phyloP scores from a whole-genome alignment of 1,140 invertebrate species.

The Coelopa frigida region DNA sequence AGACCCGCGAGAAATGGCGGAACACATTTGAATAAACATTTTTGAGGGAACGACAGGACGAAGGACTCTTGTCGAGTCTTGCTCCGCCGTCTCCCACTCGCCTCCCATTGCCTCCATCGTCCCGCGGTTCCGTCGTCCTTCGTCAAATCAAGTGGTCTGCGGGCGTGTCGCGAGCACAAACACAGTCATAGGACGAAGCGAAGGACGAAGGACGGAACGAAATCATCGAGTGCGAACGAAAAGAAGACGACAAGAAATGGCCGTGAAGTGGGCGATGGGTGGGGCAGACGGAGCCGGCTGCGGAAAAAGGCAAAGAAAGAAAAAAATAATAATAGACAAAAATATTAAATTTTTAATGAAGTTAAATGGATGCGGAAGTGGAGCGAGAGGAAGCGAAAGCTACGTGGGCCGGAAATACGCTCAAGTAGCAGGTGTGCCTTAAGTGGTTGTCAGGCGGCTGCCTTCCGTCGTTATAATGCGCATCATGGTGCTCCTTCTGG shows the following conservation, averaged over 20 bases:
- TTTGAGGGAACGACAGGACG: no score
- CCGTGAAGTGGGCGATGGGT: neutral
- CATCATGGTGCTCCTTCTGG: no score
- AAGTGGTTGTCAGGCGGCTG: constrained; percentile 16
- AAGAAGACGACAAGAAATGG: neutral
- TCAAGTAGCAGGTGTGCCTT: constrained; percentile 15
- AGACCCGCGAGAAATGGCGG: no score
- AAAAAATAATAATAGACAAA: constrained; percentile 8
- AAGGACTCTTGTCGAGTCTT: no score
- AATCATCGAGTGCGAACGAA: neutral
- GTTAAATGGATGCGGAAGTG: constrained; percentile 15
- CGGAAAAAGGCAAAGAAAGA: constrained; percentile 3
- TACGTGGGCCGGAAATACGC: constrained; percentile 9
- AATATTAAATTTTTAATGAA: constrained; percentile 19
- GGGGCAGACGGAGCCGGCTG: no score
- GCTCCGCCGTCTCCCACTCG: no score
- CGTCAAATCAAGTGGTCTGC: no score
- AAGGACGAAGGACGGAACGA: neutral
- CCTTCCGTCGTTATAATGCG: no score
- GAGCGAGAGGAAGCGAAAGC: constrained; percentile 2
- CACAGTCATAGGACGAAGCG: constrained; percentile 5
- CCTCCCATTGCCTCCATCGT: no score
- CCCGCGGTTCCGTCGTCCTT: no score
- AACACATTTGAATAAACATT: no score
- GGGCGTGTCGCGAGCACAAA: no score